Conservation (phyloP, 2,797 vertebrate genomes). For the Craterocephalus amniculus region DNA sequence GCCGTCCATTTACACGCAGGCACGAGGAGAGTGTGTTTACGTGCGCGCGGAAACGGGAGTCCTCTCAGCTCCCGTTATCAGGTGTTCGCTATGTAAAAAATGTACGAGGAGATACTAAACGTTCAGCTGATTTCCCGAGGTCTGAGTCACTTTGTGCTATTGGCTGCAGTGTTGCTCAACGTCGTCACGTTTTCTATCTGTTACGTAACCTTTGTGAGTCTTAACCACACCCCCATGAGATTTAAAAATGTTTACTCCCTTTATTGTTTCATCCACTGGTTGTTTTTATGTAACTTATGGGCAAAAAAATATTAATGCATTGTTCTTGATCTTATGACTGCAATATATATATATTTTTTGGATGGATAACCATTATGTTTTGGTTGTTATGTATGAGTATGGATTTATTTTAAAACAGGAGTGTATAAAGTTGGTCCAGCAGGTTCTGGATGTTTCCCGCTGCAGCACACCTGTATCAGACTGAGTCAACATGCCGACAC, state of each 20-base stretch:
- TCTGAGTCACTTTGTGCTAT: slow-evolving; percentile 25
- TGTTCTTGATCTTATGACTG: too few species aligned
- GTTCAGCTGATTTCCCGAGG: slow-evolving; percentile 43
- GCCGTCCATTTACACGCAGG: slow-evolving; percentile 3
- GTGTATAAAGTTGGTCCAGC: neutral
- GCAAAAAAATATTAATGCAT: too few species aligned
- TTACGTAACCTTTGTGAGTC: slow-evolving; percentile 51
- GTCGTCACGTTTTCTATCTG: slow-evolving; percentile 38
- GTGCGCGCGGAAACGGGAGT: neutral
- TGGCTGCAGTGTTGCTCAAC: slow-evolving; percentile 26
- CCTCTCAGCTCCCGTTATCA: neutral
- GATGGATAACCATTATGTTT: neutral
- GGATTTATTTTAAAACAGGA: too few species aligned
- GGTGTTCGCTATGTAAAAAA: neutral
- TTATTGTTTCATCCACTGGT: neutral
- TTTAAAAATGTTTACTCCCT: neutral
- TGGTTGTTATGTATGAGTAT: too few species aligned
- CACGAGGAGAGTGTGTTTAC: neutral
- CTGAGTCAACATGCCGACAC: neutral
- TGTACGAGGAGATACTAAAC: slow-evolving; percentile 7
- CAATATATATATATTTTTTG: neutral
- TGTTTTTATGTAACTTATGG: too few species aligned
- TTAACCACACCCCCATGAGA: slow-evolving; percentile 28
- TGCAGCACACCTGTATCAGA: neutral
- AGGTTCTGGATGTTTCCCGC: neutral